Percentiles rank a stretch among this genome's conserved stretches.
These are phyloP conservation scores for Brachionus calyciflorus DNA, from an alignment of 1,140 invertebrate species.

Conservation along the genomic window DNA sequence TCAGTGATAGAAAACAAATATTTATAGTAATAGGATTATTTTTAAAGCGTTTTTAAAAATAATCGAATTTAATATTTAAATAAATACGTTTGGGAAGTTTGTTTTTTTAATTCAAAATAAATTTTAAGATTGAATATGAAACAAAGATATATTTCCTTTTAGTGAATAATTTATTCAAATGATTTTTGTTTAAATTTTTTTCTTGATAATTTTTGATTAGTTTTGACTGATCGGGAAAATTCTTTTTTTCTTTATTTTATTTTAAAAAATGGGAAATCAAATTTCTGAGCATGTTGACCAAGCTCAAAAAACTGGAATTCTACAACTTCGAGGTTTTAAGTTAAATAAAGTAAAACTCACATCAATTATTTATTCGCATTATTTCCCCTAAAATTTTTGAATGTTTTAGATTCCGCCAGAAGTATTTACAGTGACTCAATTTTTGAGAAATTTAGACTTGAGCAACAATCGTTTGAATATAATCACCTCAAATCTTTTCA, in stretches of 20 bases:
- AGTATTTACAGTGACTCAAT: slow-evolving; percentile 23
- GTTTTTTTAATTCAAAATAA: too few species aligned
- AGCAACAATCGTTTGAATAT: neutral
- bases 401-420: slow-evolving; percentile 6
- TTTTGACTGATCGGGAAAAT: too few species aligned
- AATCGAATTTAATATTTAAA: too few species aligned
- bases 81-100: too few species aligned
- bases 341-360: neutral
- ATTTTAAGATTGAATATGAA: too few species aligned
- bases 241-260: neutral
- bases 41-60: too few species aligned
- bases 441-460: slow-evolving; percentile 17
- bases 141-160: too few species aligned
- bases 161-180: too few species aligned
- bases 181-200: too few species aligned
- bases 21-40: too few species aligned
- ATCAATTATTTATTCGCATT: neutral
- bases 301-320: slow-evolving; percentile 37
- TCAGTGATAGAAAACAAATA: too few species aligned
- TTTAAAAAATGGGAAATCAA: slow-evolving; percentile 44
- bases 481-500: neutral
- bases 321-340: slow-evolving; percentile 20
- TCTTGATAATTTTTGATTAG: too few species aligned
- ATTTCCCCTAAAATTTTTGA: neutral
- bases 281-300: slow-evolving; percentile 34